These are phyloP conservation scores for Trypoxylus dichotomus DNA, from an alignment of 1,140 invertebrate species.

Conservation along the genomic window DNA sequence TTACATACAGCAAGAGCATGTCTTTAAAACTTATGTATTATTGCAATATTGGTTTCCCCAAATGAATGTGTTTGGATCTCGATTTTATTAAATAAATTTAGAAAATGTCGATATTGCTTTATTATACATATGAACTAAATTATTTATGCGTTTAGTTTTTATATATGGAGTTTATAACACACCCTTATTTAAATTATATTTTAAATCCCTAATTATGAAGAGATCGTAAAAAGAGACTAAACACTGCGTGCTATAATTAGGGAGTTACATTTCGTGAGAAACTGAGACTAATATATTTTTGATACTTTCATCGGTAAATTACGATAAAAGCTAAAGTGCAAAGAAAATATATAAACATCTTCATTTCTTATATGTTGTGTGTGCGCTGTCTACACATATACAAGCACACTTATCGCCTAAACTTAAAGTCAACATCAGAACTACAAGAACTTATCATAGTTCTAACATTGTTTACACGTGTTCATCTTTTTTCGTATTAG, in stretches of 20 bases:
- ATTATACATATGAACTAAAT: no score
- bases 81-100: no score
- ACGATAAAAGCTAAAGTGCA: conserved; percentile 27
- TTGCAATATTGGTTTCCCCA: no score
- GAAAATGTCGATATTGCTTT: no score
- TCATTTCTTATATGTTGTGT: conserved; percentile 26
- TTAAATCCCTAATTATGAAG: conserved; percentile 51
- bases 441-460: conserved; percentile 33
- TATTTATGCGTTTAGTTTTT: no score
- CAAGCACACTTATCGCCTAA: conserved; percentile 39
- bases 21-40: no score
- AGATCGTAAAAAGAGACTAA: conserved; percentile 40
- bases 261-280: neutral
- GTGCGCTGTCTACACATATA: conserved; percentile 19
- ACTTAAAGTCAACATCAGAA: conserved; percentile 36
- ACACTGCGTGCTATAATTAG: no score
- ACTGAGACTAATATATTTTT: neutral
- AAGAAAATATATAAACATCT: conserved; percentile 24
- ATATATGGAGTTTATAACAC: no score
- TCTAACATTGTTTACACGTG: conserved; percentile 34
- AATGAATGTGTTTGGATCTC: no score
- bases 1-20: no score
- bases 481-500: conserved; percentile 34
- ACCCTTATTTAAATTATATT: no score
- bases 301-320: conserved; percentile 32